A percentile compares a stretch with the other conserved stretches of the same genome.
Conservation (phyloP, 2,797 vertebrate species). For the Notamacropus eugenii region DNA sequence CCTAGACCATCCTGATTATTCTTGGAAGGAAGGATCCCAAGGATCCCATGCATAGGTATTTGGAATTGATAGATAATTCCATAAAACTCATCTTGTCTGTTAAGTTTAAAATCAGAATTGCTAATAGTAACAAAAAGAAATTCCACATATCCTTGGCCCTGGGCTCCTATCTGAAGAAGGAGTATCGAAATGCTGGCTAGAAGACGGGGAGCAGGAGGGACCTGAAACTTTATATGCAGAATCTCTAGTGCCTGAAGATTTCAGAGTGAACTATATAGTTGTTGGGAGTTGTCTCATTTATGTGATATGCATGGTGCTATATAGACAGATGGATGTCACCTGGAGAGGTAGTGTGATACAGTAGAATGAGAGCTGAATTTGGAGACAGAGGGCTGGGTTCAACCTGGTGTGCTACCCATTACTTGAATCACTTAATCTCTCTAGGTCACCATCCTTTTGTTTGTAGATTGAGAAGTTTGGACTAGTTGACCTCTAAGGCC, state of each 20-base stretch:
- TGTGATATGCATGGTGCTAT: background rate
- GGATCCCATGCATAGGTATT: background rate
- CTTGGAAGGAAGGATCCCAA: constrained; percentile 8
- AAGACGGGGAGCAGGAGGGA: background rate
- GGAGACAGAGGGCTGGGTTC: background rate
- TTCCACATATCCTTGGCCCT: background rate
- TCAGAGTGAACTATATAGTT: background rate
- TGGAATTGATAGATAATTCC: constrained; percentile 6
- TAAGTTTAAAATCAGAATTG: background rate
- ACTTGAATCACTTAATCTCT: background rate
- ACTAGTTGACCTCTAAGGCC: background rate
- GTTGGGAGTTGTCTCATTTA: background rate
- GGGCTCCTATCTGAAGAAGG: background rate
- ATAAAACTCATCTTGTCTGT: background rate
- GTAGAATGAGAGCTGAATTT: background rate
- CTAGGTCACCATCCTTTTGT: background rate
- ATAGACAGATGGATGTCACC: background rate
- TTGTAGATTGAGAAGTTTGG: background rate
- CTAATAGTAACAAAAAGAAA: background rate
- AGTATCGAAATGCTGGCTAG: background rate
- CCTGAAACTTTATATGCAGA: background rate
- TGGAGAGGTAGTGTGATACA: background rate
- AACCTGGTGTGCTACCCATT: background rate
- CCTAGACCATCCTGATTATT: background rate
- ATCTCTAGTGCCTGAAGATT: background rate